phyloP scores from a whole-genome alignment of 2,797 vertebrate genomes.

The Mergus octosetaceus region DNA sequence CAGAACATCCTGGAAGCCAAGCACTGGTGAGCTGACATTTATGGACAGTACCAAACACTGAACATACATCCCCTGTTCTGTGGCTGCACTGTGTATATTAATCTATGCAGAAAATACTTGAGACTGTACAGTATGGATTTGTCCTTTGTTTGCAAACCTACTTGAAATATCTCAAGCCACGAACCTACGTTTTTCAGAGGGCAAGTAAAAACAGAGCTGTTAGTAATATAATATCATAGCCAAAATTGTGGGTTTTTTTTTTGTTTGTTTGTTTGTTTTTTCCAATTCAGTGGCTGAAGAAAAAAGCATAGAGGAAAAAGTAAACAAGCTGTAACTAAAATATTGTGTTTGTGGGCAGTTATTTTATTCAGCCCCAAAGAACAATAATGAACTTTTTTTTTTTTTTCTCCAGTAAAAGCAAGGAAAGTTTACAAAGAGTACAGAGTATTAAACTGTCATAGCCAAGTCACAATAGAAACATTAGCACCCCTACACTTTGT shows the following conservation, averaged over 20 bases:
- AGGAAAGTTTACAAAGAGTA: rapidly evolving
- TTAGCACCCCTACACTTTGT: background rate
- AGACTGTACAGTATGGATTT: background rate
- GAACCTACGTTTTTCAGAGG: background rate
- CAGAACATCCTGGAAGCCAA: background rate
- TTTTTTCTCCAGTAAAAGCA: background rate
- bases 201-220: background rate
- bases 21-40: background rate
- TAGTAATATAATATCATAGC: background rate
- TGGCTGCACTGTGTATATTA: background rate
- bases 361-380: background rate
- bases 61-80: background rate
- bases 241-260: background rate
- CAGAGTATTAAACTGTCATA: background rate
- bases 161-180: background rate
- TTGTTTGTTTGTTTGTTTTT: too few species aligned
- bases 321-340: background rate
- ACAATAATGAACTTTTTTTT: background rate
- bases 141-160: background rate
- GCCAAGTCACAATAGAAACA: background rate
- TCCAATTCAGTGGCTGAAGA: background rate
- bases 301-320: background rate
- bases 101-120: background rate
- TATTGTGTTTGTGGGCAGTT: background rate
- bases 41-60: background rate